Conservation (phyloP, 2,888 invertebrate genomes). For the Archaeoteleia sp. region DNA sequence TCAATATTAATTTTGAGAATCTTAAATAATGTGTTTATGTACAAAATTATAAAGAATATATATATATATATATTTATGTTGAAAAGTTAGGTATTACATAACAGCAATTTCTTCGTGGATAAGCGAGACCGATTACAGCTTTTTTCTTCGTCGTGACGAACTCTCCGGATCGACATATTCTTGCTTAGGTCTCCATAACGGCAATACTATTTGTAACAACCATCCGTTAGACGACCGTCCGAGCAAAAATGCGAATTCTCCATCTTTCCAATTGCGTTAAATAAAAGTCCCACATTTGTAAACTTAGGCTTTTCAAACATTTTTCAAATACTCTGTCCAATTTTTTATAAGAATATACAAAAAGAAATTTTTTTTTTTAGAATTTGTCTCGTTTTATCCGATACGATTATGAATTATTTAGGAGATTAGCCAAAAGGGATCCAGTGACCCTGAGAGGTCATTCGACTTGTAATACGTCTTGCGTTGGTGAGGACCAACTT, state of each 20-base stretch:
- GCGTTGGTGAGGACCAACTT: slow-evolving; percentile 11
- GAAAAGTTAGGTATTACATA: no score
- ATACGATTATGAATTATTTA: slow-evolving; percentile 13
- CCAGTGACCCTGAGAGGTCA: slow-evolving; percentile 40
- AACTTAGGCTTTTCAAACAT: no score
- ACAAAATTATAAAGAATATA: no score
- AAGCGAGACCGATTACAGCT: no score
- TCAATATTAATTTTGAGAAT: no score
- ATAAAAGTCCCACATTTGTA: no score
- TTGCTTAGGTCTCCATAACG: slow-evolving; percentile 37
- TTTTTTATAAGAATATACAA: background rate
- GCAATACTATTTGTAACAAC: slow-evolving; percentile 42
- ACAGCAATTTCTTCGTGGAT: no score
- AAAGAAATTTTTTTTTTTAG: background rate
- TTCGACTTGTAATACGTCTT: slow-evolving; percentile 14
- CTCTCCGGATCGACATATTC: slow-evolving; percentile 35
- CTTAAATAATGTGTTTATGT: no score
- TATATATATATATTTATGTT: no score
- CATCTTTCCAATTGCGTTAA: slow-evolving; percentile 23
- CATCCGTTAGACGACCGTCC: slow-evolving; percentile 42
- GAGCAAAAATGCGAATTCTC: slow-evolving; percentile 32
- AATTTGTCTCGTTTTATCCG: slow-evolving; percentile 19
- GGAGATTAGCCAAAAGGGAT: slow-evolving; percentile 31
- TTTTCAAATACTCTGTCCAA: slow-evolving; percentile 24
- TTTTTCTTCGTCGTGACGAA: slow-evolving; percentile 2